A percentile compares a stretch with the other conserved stretches of the same genome.
These are phyloP conservation scores for Tetrax tetrax DNA, from an alignment of 2,113 vertebrate species.

Conservation along the genomic window DNA sequence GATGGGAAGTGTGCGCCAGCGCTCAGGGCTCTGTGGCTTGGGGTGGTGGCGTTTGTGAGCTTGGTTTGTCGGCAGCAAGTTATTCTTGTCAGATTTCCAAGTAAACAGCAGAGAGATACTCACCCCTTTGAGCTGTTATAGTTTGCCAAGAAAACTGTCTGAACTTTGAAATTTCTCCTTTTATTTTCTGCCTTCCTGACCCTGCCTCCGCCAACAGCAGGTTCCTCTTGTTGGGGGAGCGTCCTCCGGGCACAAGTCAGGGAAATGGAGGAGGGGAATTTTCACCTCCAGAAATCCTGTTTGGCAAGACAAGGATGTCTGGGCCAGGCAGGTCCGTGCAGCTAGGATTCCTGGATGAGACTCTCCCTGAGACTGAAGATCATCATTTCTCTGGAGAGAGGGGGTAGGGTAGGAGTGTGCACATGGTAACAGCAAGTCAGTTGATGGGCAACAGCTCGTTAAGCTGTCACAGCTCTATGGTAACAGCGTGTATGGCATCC, in stretches of 20 bases:
- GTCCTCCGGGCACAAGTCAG: background rate
- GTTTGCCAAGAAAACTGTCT: slow-evolving; percentile 25
- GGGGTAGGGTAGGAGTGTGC: background rate
- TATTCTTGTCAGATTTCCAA: slow-evolving; percentile 9
- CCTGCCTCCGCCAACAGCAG: background rate
- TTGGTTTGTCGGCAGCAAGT: background rate
- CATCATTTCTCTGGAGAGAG: background rate
- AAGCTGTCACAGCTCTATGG: slow-evolving; percentile 28
- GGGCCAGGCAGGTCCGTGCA: background rate
- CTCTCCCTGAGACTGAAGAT: accelerated
- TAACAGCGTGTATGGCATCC: background rate
- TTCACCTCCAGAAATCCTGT: slow-evolving; percentile 20
- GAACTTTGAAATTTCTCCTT: slow-evolving; percentile 32
- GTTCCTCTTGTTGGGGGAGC: background rate
- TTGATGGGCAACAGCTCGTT: background rate
- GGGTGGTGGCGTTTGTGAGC: background rate
- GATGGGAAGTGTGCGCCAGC: background rate
- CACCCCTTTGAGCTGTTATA: background rate
- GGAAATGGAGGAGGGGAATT: background rate
- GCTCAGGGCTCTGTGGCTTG: background rate
- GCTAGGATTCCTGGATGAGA: accelerated
- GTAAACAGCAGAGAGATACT: slow-evolving; percentile 18
- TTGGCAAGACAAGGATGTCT: background rate
- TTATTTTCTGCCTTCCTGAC: slow-evolving; percentile 34
- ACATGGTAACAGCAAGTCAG: accelerated